Percentiles rank a stretch among this genome's conserved stretches.
phyloP scores from a whole-genome alignment of 2,113 vertebrate species.

The Antechinus flavipes region DNA sequence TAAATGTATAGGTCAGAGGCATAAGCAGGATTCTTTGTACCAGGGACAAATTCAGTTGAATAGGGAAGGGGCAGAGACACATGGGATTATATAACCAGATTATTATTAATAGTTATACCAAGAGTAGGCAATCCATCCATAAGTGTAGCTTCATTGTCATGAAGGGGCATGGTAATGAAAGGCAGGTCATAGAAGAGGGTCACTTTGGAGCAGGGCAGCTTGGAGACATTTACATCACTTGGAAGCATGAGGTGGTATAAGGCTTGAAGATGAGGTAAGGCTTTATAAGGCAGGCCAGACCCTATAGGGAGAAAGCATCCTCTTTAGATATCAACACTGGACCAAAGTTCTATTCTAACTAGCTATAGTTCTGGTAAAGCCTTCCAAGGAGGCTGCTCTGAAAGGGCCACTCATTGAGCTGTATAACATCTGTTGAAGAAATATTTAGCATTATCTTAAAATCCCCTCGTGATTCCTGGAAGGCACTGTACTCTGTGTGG shows the following conservation, averaged over 20 bases:
- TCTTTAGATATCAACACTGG: neutral
- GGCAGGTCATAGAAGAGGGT: neutral
- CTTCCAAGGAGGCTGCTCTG: neutral
- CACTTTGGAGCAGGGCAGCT: neutral
- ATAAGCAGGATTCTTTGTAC: neutral
- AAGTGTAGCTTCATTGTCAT: neutral
- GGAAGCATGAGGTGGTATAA: neutral
- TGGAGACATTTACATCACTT: neutral
- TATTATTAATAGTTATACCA: neutral
- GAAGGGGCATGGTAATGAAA: neutral
- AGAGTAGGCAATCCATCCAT: neutral
- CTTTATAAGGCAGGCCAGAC: neutral
- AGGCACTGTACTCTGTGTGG: neutral
- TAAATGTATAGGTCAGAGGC: neutral
- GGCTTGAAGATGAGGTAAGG: neutral
- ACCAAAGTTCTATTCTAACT: neutral
- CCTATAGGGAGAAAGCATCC: neutral
- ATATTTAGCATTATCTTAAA: neutral
- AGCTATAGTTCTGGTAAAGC: neutral
- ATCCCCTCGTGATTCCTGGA: neutral
- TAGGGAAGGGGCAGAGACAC: neutral
- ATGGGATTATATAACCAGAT: neutral
- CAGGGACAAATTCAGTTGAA: neutral
- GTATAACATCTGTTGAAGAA: neutral
- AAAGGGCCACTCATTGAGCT: neutral